Evolutionary conservation across 2,888 invertebrate species (phyloP), one percentile per base, ranked within the genome.

Genomic region (Odontomyia ornata): DNA sequence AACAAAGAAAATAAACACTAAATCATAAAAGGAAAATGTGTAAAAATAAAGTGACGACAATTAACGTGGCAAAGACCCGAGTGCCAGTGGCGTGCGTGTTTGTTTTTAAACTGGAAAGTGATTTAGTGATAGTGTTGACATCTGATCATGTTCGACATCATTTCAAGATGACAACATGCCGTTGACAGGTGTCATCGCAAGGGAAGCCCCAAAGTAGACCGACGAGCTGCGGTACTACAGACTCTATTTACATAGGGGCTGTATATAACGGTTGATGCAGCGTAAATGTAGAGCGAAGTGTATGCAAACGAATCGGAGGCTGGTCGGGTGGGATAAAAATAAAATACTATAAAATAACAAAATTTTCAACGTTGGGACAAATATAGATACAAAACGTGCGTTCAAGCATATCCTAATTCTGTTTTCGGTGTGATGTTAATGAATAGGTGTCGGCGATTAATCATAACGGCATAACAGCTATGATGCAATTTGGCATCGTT

Each of bases 81-180:
- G 47, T 64, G 30, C 27, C 76, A 30, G 65, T 65, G 75, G 75
- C 60, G 52, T 60, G 52, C 73, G 60, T 30, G 73, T 57, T 60
- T 73, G 36, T 36, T 60, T 60, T 30, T 30, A 57, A 73, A 72
- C 57, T 25, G 75, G 46, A 75, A 62, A 75, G 75, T 75, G 75
- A 75, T 75, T 64, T 62, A 64, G 75, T 64, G 64, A 47, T 57
- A 56, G 25, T 76, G 65, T 47, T 78, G 78, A 76, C 78, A 76
- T 67, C 67, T 65, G 76, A 78, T 76, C 76, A 67, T 78, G 78
- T 78, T 78, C 71, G 78, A 76, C 78, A 78, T 65, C 73, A 65
- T 78, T 72, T 76, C 76, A 73, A 65, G 62, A 43, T 76, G 78
- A 76, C 78, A 76, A 47, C 28, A 36, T 27, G 62, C 36, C 67